A percentile compares a stretch with the other conserved stretches of the same genome.
These are phyloP conservation scores for Pseudeuparius sepicola DNA, from an alignment of 2,888 invertebrate species.

Conservation along the genomic window DNA sequence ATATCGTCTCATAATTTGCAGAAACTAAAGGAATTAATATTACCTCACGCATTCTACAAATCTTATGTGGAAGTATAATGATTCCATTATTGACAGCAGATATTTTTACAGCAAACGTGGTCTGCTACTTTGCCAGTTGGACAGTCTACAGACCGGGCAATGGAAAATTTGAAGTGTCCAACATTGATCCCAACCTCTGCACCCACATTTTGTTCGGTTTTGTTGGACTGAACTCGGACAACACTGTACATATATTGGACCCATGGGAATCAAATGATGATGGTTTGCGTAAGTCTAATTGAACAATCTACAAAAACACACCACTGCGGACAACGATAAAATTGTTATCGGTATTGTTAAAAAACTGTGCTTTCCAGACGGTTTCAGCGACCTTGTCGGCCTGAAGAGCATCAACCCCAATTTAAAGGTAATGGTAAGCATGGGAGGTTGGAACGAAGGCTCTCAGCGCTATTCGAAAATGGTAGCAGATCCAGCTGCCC, in stretches of 20 bases:
- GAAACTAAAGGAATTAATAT: too few species aligned
- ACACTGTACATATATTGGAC: constrained; percentile 22
- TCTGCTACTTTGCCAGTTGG: constrained; percentile 31
- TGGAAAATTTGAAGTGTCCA: constrained; percentile 27
- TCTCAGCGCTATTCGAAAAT: constrained; percentile 37
- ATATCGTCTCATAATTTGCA: too few species aligned
- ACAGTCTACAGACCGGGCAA: constrained; percentile 27
- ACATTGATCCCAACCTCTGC: constrained; percentile 28
- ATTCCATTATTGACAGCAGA: too few species aligned
- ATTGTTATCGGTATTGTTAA: too few species aligned
- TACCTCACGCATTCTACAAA: too few species aligned
- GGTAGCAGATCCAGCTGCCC: constrained; percentile 35
- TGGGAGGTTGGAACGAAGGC: constrained; percentile 59
- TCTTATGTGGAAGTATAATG: too few species aligned
- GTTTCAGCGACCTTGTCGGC: constrained; percentile 19
- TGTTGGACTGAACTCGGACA: constrained; percentile 25
- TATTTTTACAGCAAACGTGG: constrained; percentile 21
- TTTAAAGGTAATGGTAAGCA: constrained; percentile 49
- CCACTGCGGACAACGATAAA: too few species aligned
- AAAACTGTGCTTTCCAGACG: constrained; percentile 18
- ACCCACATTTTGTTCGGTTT: constrained; percentile 30
- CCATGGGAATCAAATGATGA: constrained; percentile 28
- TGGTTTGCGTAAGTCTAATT: constrained; percentile 23
- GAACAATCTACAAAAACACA: too few species aligned
- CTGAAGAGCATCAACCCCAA: constrained; percentile 43